A percentile compares a stretch with the other conserved stretches of the same genome.
phyloP scores from a whole-genome alignment of 2,888 invertebrate genomes.

The Acronicta leporina region DNA sequence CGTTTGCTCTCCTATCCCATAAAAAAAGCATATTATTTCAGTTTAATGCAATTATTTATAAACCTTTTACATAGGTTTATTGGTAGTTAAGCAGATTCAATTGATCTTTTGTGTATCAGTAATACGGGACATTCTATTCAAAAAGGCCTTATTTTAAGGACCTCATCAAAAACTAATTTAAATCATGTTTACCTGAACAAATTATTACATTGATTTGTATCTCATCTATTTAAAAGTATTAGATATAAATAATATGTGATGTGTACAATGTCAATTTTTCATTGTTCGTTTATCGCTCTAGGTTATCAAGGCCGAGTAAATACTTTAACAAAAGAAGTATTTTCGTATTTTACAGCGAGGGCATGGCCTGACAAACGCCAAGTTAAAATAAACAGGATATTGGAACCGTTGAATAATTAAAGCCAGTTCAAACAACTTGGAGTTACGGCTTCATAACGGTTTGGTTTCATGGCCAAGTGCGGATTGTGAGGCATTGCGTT shows the following conservation, averaged over 20 bases:
- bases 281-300: constrained; percentile 25
- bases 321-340: constrained; percentile 30
- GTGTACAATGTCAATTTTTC: neutral
- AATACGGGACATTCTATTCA: too few relatives aligned
- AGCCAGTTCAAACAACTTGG: constrained; percentile 29
- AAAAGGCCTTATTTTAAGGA: too few relatives aligned
- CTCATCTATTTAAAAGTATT: too few relatives aligned
- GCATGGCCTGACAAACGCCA: constrained; percentile 25
- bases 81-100: too few relatives aligned
- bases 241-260: constrained; percentile 1
- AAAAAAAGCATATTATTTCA: too few relatives aligned
- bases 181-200: neutral
- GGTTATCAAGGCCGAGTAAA: constrained; percentile 17
- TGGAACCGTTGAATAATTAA: constrained; percentile 36
- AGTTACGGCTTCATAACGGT: constrained; percentile 36
- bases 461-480: constrained; percentile 36
- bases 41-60: too few relatives aligned
- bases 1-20: too few relatives aligned
- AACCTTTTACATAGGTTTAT: too few relatives aligned
- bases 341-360: constrained; percentile 31
- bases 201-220: constrained; percentile 14
- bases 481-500: constrained; percentile 20
- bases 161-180: too few relatives aligned
- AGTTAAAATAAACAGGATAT: constrained; percentile 34
- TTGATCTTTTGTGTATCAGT: too few relatives aligned